Conservation (phyloP, 37 sponge, comb jelly and placozoan genomes). For the Mnemiopsis leidyi region DNA sequence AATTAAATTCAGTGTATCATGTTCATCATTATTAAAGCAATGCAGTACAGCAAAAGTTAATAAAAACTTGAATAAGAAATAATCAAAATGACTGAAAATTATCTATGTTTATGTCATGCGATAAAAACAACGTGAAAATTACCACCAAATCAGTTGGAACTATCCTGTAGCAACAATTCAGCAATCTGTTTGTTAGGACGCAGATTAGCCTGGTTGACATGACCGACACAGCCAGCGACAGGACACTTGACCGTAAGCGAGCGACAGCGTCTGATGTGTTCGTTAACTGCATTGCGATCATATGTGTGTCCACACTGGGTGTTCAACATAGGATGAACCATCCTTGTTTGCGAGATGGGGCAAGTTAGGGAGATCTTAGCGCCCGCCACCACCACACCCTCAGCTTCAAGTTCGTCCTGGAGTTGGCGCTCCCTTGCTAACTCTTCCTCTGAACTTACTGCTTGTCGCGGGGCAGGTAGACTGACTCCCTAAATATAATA, state of each 20-base stretch:
- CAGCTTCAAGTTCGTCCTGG: background rate
- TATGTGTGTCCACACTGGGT: conserved; percentile 52
- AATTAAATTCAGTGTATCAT: too few species aligned
- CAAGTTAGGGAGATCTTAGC: conserved; percentile 45
- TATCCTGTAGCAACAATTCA: background rate
- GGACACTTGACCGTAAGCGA: conserved; percentile 37
- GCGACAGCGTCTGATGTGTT: background rate
- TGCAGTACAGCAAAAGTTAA: background rate
- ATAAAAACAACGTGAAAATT: too few species aligned
- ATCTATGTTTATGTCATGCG: too few species aligned
- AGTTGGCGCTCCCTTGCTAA: background rate
- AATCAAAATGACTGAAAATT: background rate
- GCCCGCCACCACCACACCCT: conserved; percentile 30
- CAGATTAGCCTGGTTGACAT: background rate
- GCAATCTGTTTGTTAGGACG: background rate
- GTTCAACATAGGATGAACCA: conserved; percentile 30
- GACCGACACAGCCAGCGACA: conserved; percentile 18
- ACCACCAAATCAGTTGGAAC: background rate
- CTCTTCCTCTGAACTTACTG: background rate
- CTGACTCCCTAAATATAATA: background rate
- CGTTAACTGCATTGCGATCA: background rate
- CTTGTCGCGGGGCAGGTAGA: background rate
- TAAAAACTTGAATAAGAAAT: background rate
- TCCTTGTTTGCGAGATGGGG: conserved; percentile 4
- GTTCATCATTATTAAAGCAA: too few species aligned